Percentiles rank a stretch among this genome's conserved stretches.
Evolutionary conservation across 2,797 vertebrate genomes (phyloP).

Genomic region (Hozukius guyotensis): DNA sequence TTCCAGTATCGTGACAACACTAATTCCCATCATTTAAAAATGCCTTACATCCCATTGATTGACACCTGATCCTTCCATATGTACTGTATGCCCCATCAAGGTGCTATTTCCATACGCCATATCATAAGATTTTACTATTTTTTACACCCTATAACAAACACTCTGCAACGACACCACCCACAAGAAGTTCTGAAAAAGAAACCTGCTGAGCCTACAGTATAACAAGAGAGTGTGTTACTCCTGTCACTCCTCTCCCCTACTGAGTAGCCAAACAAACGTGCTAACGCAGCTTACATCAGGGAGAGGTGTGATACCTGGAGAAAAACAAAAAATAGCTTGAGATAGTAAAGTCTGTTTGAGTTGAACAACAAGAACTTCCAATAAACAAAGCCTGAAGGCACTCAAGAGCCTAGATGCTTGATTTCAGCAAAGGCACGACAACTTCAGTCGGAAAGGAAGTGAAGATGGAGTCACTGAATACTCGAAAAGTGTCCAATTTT

Average conservation of each 20-base stretch:
- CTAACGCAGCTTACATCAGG: not conserved
- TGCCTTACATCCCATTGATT: too few species aligned
- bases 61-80: too few species aligned
- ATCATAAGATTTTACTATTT: not conserved
- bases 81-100: not conserved
- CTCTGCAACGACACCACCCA: not conserved
- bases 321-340: not conserved
- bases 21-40: too few species aligned
- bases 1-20: too few species aligned
- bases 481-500: not conserved
- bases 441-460: not conserved
- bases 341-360: not conserved
- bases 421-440: not conserved
- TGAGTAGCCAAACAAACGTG: not conserved
- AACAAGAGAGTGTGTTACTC: not conserved
- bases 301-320: not conserved
- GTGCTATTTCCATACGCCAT: not conserved
- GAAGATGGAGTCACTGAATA: not conserved
- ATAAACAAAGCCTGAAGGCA: not conserved
- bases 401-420: not conserved
- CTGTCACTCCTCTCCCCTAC: not conserved
- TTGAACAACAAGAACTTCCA: conserved; percentile 3
- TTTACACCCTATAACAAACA: not conserved
- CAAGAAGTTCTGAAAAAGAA: not conserved
- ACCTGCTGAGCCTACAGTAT: not conserved